Evolutionary conservation across 2,797 vertebrate genomes (phyloP), one percentile per base, ranked within the genome.

Genomic region (Pygocentrus nattereri): DNA sequence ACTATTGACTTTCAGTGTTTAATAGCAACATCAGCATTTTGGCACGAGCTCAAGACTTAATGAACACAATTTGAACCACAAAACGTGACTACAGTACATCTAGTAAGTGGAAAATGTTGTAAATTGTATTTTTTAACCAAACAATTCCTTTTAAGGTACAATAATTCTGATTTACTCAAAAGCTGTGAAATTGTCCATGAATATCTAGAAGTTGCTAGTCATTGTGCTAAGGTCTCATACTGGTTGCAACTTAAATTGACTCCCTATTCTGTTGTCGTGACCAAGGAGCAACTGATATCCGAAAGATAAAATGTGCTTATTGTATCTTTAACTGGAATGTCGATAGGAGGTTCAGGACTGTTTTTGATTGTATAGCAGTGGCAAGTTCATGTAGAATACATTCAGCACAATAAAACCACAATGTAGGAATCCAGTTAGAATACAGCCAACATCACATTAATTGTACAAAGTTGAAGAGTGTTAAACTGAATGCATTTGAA

Each of bases 301-400:
- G 8, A 54, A n/a, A 58, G 21, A 7, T 2, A 21, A 65, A n/a
- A 38, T 18, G 25, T 68, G 41, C 52, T 69, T 77, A 34, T 65
- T 76, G 73, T 56, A 67, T 86, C 77, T 76, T 80, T 73, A 62
- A 47, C 15, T 68, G 18, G 50, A 70, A 59, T 61, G 49, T 23
- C 30, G 23, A 47, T n/a, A 41, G 64, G 15, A 56, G 79, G n/a
- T n/a, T 81, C 11, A 15, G 10, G 30, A 16, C 13, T 74, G 34
- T 18, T 61, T 16, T 11, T 65, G 30, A 31, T 61, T 74, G 41
- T 74, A 82, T 49, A 38, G 47, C 74, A 58, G 49, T 67, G 64
- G 50, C 52, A 73, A 67, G 78, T 59, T 78, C 25, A 62, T 62
- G 18, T 61, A 47, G 30, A 71, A 81, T 34, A 41, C 18, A 59